Evolutionary conservation across 53 echinoderm and acorn worm species (phyloP), one percentile per base, ranked within the genome.

Genomic region (Echinarachnius parma): DNA sequence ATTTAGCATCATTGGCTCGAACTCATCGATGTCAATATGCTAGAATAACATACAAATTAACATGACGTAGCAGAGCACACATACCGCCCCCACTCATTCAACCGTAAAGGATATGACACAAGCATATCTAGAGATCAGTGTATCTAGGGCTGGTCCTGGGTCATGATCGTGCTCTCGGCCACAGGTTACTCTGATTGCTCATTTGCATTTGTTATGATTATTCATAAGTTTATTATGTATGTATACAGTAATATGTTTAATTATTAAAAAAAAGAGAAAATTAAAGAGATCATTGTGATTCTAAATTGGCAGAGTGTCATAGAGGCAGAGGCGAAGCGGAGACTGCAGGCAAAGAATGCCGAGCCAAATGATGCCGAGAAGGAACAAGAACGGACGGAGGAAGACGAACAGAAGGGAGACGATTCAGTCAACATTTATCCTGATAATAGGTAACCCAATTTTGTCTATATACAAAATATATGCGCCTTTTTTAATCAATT

Each of bases 241-340:
- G 7, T 39, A 9, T 39, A 39, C 39, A 9, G 39, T 39, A 39
- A n/a, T n/a, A n/a, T n/a, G n/a, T n/a, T n/a, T n/a, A n/a, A n/a
- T n/a, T n/a, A n/a, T n/a, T n/a, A n/a, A n/a, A n/a, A n/a, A n/a
- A n/a, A 11, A 3, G 48, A 11, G 48, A 48, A 48, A 48, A n/a
- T n/a, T n/a, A n/a, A n/a, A n/a, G n/a, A n/a, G n/a, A 27, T 28
- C 18, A 19, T 34, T 46, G 2, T 45, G 11, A 13, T 58, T n/a
- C n/a, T n/a, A n/a, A n/a, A n/a, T n/a, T n/a, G n/a, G 14, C 37
- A 81, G 81, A 61, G 29, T 21, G 61, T 71, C 31, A 61, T 81
- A 13, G 81, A 81, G 62, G 74, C 61, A 16, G 81, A 81, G 65
- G 81, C 81, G 13, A 72, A 62, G 30, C 26, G 81, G 21, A 72